These are phyloP conservation scores for Chrysolophus pictus DNA, from an alignment of 2,797 vertebrate genomes.

Conservation along the genomic window DNA sequence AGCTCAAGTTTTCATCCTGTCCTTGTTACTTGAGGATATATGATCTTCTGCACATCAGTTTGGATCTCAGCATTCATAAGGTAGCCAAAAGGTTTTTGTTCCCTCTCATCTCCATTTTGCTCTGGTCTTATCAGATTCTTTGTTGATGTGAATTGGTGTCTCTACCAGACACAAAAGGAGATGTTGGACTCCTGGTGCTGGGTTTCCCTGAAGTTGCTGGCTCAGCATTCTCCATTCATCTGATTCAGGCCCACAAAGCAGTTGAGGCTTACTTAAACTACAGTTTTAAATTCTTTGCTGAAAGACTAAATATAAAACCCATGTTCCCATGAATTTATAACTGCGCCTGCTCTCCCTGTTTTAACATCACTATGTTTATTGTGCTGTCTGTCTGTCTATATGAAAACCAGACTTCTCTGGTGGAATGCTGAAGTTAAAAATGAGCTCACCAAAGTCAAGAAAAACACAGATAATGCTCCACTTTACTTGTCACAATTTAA, in stretches of 20 bases:
- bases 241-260: neutral
- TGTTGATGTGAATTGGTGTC: neutral
- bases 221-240: neutral
- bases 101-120: neutral
- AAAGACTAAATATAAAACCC: neutral
- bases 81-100: neutral
- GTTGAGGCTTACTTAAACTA: neutral
- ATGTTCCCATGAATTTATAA: neutral
- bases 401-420: neutral
- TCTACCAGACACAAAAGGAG: neutral
- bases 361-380: neutral
- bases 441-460: neutral
- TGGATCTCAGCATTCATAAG: neutral
- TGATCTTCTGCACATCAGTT: neutral
- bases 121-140: neutral
- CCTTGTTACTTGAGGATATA: neutral
- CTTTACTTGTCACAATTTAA: neutral
- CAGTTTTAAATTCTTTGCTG: neutral
- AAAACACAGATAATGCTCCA: neutral
- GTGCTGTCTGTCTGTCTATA: neutral
- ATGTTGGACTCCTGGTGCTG: fast-evolving
- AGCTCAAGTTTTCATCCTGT: neutral
- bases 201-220: neutral
- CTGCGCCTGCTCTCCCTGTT: neutral
- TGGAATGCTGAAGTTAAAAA: neutral